A percentile compares a stretch with the other conserved stretches of the same genome.
phyloP scores from a whole-genome alignment of 2,797 vertebrate genomes.

The Sebastes itinus region DNA sequence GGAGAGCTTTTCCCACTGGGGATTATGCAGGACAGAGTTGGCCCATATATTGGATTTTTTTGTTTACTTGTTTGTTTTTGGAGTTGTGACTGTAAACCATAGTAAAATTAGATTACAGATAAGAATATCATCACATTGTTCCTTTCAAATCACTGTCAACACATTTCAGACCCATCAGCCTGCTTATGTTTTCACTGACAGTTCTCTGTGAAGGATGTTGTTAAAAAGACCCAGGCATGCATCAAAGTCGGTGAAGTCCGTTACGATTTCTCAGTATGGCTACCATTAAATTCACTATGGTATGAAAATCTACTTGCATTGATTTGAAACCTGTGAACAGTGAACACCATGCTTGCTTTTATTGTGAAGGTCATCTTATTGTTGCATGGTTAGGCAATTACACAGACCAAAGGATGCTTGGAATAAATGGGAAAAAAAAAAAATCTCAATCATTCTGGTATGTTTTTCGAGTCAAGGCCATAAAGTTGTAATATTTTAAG shows the following conservation, averaged over 20 bases:
- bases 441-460: neutral
- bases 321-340: neutral
- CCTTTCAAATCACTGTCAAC: neutral
- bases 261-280: neutral
- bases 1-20: slow-evolving; percentile 23
- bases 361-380: neutral
- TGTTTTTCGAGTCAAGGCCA: neutral
- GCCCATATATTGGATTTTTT: slow-evolving; percentile 14
- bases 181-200: neutral
- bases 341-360: neutral
- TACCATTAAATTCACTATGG: neutral
- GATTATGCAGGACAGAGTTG: slow-evolving; percentile 34
- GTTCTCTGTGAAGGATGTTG: neutral
- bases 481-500: neutral
- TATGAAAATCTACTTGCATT: neutral
- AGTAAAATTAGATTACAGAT: slow-evolving; percentile 15
- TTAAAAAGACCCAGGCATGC: neutral
- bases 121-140: neutral
- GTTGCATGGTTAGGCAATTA: neutral
- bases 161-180: neutral
- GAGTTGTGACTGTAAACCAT: neutral
- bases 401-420: neutral
- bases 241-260: neutral
- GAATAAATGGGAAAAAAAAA: neutral
- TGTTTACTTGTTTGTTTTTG: slow-evolving; percentile 18